A percentile compares a stretch with the other conserved stretches of the same genome.
Conservation (phyloP, 2,113 vertebrate species). For the Paraplagusia blochii region DNA sequence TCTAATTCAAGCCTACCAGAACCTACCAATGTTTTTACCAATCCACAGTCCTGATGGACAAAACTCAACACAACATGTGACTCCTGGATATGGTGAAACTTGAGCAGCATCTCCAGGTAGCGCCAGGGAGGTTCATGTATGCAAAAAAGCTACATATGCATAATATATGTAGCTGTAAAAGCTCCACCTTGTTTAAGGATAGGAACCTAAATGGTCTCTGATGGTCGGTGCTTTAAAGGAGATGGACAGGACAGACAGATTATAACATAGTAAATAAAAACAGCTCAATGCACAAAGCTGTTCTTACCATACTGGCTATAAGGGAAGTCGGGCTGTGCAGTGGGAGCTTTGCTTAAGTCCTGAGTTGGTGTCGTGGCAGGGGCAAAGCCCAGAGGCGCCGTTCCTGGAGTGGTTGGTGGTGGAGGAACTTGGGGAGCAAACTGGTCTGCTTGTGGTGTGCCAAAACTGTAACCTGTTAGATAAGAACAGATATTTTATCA, state of each 20-base stretch:
- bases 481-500: not conserved
- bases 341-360: slow-evolving; percentile 95
- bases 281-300: slow-evolving; percentile 26
- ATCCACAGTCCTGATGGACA: slow-evolving; percentile 47
- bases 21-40: slow-evolving; percentile 51
- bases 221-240: slow-evolving; percentile 39
- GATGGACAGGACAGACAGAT: slow-evolving; percentile 16
- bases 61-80: slow-evolving; percentile 43
- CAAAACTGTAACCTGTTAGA: slow-evolving; percentile 89
- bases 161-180: slow-evolving; percentile 55
- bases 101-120: slow-evolving; percentile 51
- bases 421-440: slow-evolving; percentile 91
- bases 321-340: slow-evolving; percentile 93
- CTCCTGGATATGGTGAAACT: slow-evolving; percentile 34
- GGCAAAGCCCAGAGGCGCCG: slow-evolving; percentile 89
- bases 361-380: slow-evolving; percentile 95
- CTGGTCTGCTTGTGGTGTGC: slow-evolving; percentile 93
- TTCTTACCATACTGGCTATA: slow-evolving; percentile 98
- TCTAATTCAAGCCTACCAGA: slow-evolving; percentile 77
- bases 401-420: slow-evolving; percentile 91
- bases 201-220: slow-evolving; percentile 33
- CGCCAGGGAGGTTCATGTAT: slow-evolving; percentile 45
- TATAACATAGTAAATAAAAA: slow-evolving; percentile 35
- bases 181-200: slow-evolving; percentile 50
- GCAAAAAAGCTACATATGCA: slow-evolving; percentile 62